A percentile compares a stretch with the other conserved stretches of the same genome.
These are phyloP conservation scores for Mercenaria mercenaria DNA, from an alignment of 1,140 invertebrate species.

Conservation along the genomic window DNA sequence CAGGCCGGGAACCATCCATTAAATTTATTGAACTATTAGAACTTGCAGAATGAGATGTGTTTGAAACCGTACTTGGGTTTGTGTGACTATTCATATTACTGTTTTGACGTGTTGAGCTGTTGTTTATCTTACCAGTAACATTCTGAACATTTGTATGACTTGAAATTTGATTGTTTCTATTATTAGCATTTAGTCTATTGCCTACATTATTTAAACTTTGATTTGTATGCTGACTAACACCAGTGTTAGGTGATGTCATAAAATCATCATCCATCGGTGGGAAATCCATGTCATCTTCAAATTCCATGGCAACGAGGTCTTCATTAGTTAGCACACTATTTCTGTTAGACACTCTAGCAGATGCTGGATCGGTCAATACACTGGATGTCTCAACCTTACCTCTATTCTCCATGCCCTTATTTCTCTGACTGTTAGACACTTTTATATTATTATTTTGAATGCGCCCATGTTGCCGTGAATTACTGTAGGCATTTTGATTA, in stretches of 20 bases:
- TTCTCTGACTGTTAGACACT: not conserved
- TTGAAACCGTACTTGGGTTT: too few relatives aligned
- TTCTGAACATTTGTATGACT: not conserved
- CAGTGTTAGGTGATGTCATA: not conserved
- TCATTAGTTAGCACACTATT: not conserved
- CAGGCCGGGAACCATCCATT: not conserved
- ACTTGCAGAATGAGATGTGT: not conserved
- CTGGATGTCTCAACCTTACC: not conserved
- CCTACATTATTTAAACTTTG: not conserved
- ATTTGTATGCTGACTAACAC: not conserved
- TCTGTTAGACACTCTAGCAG: not conserved
- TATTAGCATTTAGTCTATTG: not conserved
- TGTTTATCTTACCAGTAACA: not conserved
- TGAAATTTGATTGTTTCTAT: not conserved
- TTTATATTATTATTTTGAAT: not conserved
- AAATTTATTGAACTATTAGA: not conserved
- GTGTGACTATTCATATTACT: not conserved
- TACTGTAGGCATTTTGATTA: not conserved
- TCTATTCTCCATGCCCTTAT: not conserved
- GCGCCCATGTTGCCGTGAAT: not conserved
- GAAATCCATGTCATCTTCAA: constrained; percentile 53
- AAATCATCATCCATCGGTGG: constrained; percentile 34
- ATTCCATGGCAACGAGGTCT: constrained; percentile 39
- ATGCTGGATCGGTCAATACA: not conserved
- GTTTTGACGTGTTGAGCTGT: not conserved